Evolutionary conservation across 2,113 vertebrate genomes (phyloP).

Genomic region (Hystrix cristata): DNA sequence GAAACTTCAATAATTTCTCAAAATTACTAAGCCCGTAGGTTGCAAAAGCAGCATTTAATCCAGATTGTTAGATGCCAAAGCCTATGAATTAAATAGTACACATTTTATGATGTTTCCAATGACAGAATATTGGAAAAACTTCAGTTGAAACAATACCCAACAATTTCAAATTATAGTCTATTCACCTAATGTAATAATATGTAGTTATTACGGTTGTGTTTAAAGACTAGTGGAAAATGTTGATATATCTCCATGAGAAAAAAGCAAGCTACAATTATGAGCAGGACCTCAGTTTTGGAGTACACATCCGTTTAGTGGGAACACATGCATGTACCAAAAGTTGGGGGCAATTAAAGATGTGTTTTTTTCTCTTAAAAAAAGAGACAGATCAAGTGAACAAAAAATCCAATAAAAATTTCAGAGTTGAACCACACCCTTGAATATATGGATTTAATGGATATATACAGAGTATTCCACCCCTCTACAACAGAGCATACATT

Average conservation of each 20-base stretch:
- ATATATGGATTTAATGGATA: background rate
- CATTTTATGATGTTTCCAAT: background rate
- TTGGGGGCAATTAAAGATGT: background rate
- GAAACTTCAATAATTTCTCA: constrained; percentile 58
- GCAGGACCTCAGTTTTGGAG: background rate
- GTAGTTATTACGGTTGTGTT: constrained; percentile 42
- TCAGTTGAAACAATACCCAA: constrained; percentile 41
- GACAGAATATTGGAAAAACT: constrained; percentile 1
- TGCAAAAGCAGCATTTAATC: background rate
- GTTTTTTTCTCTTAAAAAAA: background rate
- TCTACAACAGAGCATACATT: background rate
- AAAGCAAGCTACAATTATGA: background rate
- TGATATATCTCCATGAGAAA: constrained; percentile 13
- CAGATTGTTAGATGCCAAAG: background rate
- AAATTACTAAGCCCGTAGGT: background rate
- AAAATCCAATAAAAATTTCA: background rate
- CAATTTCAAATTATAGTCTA: constrained; percentile 27
- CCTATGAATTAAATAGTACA: background rate
- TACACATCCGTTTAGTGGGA: background rate
- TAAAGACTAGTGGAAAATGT: constrained; percentile 9
- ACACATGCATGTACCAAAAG: background rate
- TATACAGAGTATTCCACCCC: background rate
- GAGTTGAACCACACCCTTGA: background rate
- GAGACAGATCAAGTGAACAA: background rate
- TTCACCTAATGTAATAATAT: background rate